Evolutionary conservation across 2,113 vertebrate genomes (phyloP), one percentile per base, ranked within the genome.

Genomic region (Rhabdornis inornatus): DNA sequence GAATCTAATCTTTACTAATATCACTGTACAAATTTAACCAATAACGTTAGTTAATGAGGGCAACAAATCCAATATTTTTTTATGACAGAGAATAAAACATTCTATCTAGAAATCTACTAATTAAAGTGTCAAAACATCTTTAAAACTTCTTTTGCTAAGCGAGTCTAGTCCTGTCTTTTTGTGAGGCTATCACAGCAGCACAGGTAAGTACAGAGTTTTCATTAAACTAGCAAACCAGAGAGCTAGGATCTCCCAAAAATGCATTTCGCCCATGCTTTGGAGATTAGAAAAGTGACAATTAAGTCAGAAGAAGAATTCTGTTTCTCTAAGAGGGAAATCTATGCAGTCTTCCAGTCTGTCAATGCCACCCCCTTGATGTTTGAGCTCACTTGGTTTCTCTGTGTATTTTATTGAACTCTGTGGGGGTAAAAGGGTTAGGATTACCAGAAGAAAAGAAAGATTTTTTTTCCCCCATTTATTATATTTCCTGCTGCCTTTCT

Each of bases 21-120:
- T 78, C 59, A 90, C 63, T 47, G 27, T 61, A 70, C n/a, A 91
- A 83, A 96, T 96, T 92, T 97, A 81, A 90, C 57, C 50, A 91
- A 94, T 93, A 95, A 71, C 10, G 25, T 65, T 90, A 88, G 55
- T 74, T 97, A 96, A 85, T 71, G 42, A 90, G 19, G 68, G 23
- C 90, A 95, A 49, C 30, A 14, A 90, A 87, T 81, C 33, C 23
- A 64, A 44, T 60, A 79, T 75, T 42, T 79, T 72, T 70, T 71
- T 85, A 57, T 30, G 83, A 69, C 39, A 72, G 42, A 64, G 25
- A 87, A 91, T 82, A 17, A 83, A 81, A 70, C 49, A 37, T 47
- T 15, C 5, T 45, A 8, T 31, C 31, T 74, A 57, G 57, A 72
- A 89, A 83, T 33, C 24, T 64, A 44, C 56, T 87, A 83, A 85